A percentile compares a stretch with the other conserved stretches of the same genome.
Conservation (phyloP, 2,113 vertebrate species). For the Limnothrissa miodon region DNA sequence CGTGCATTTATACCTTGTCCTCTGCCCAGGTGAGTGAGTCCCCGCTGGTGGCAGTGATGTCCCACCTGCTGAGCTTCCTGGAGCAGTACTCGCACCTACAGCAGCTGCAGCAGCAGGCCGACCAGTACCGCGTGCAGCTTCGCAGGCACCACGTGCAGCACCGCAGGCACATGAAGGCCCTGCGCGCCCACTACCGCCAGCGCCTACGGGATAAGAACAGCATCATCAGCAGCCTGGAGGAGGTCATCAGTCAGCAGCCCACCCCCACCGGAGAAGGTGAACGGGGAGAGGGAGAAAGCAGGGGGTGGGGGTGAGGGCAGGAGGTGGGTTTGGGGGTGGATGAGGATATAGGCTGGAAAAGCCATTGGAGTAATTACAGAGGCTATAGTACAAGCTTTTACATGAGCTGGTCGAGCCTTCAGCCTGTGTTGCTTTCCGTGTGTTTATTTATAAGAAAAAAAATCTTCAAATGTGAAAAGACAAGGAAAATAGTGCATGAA, state of each 20-base stretch:
- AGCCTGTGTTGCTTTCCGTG: background rate
- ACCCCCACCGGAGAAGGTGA: constrained; percentile 38
- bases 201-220: constrained; percentile 73
- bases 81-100: constrained; percentile 81
- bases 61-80: constrained; percentile 79
- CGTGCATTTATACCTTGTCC: no score
- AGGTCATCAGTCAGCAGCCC: constrained; percentile 69
- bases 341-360: background rate
- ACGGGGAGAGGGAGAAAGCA: background rate
- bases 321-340: background rate
- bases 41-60: constrained; percentile 76
- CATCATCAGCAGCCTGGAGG: constrained; percentile 76
- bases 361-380: background rate
- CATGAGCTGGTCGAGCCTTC: background rate
- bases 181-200: constrained; percentile 72
- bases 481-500: no score
- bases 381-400: background rate
- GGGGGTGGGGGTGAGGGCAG: background rate
- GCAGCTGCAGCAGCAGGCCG: constrained; percentile 76
- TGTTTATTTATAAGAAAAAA: background rate
- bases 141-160: constrained; percentile 70
- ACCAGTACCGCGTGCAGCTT: constrained; percentile 73
- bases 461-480: background rate
- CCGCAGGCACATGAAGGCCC: constrained; percentile 70
- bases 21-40: constrained; percentile 65